phyloP scores from a whole-genome alignment of 1,140 invertebrate genomes.

The Popillia japonica region DNA sequence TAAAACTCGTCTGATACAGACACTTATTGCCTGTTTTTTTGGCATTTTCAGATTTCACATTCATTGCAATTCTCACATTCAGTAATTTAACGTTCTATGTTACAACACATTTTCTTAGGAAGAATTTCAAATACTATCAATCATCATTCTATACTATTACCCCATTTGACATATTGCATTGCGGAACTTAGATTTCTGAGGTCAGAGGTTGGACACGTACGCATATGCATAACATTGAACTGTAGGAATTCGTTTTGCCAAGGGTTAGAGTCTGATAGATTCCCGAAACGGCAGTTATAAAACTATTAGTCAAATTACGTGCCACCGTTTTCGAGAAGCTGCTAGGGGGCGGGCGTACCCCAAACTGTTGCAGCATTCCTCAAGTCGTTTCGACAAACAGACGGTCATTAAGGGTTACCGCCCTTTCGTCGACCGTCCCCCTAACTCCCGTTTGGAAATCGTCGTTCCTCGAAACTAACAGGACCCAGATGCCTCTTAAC shows the following conservation, averaged over 20 bases:
- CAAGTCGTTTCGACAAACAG: slow-evolving; percentile 33
- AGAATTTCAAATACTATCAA: too few relatives aligned
- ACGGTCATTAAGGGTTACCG: slow-evolving; percentile 38
- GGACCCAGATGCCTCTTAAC: slow-evolving; percentile 15
- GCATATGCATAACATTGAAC: neutral
- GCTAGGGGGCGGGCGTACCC: slow-evolving; percentile 25
- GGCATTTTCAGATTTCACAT: too few relatives aligned
- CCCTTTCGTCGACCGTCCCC: neutral
- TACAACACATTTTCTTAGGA: neutral
- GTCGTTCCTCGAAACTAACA: neutral
- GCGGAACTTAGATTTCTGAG: too few relatives aligned
- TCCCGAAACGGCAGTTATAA: slow-evolving; percentile 37
- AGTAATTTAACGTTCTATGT: too few relatives aligned
- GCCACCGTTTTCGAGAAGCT: slow-evolving; percentile 11
- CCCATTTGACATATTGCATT: too few relatives aligned
- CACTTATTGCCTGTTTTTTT: too few relatives aligned
- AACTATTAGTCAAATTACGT: slow-evolving; percentile 43
- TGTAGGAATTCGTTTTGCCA: neutral
- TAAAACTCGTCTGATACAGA: too few relatives aligned
- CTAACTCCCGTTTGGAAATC: neutral
- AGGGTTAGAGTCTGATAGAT: neutral
- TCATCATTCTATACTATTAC: too few relatives aligned
- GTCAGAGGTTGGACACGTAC: neutral
- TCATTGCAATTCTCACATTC: too few relatives aligned
- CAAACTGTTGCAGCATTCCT: slow-evolving; percentile 41